Conservation (phyloP, 2,113 vertebrate genomes). For the Thomomys bottae region DNA sequence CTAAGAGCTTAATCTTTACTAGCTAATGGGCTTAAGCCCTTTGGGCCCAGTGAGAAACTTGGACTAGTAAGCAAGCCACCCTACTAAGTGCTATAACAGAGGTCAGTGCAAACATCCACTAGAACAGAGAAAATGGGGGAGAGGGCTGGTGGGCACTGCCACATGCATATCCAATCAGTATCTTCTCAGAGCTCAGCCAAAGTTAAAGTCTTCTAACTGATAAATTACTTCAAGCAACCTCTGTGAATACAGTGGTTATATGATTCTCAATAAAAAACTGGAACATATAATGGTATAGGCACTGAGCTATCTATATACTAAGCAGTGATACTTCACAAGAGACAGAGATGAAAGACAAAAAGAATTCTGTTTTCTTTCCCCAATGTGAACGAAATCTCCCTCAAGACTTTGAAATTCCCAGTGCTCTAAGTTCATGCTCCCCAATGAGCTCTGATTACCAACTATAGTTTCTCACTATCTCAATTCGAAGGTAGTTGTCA, state of each 20-base stretch:
- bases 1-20: not conserved
- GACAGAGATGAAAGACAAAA: not conserved
- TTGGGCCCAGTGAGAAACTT: not conserved
- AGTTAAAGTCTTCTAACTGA: constrained; percentile 35
- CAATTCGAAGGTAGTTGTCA: not conserved
- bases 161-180: not conserved
- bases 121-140: not conserved
- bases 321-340: not conserved
- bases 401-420: constrained; percentile 58
- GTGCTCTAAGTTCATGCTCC: constrained; percentile 41
- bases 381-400: not conserved
- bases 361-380: not conserved
- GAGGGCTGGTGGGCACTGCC: not conserved
- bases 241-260: not conserved
- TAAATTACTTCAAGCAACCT: constrained; percentile 33
- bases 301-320: not conserved
- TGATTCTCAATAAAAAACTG: constrained; percentile 43
- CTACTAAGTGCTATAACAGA: not conserved
- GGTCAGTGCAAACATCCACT: not conserved
- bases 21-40: not conserved
- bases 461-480: constrained; percentile 36
- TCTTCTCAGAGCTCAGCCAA: not conserved
- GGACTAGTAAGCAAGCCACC: not conserved
- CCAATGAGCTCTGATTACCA: constrained; percentile 46
- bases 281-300: not conserved